Evolutionary conservation across 2,797 vertebrate genomes (phyloP).

Genomic region (Manis pentadactyla): DNA sequence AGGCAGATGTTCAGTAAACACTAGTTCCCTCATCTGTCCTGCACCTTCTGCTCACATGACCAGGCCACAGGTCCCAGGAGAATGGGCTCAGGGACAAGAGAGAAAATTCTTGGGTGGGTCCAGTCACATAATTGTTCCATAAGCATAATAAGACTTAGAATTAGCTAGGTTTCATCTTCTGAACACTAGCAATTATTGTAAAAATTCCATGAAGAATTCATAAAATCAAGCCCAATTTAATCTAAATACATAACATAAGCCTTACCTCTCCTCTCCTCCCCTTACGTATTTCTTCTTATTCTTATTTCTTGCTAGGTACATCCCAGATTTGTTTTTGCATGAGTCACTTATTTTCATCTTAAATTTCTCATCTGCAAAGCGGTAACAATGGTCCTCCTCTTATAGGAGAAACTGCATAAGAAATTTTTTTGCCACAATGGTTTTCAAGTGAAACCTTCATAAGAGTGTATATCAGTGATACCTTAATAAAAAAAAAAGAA

Average conservation of each 20-base stretch:
- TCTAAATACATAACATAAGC: neutral
- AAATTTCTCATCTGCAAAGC: neutral
- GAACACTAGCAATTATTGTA: neutral
- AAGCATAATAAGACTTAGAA: neutral
- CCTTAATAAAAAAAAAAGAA: neutral
- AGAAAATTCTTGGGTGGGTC: neutral
- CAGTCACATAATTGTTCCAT: neutral
- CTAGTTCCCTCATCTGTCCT: neutral
- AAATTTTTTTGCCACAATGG: no score
- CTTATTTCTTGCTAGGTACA: neutral
- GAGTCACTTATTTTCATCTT: neutral
- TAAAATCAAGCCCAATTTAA: neutral
- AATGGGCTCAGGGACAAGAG: neutral
- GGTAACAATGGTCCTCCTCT: neutral
- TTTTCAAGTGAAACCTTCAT: no score
- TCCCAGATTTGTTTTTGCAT: neutral
- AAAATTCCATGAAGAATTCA: slow-evolving; percentile 3
- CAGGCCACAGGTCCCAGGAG: neutral
- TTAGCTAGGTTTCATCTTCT: neutral
- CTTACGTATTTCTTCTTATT: neutral
- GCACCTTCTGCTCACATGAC: neutral
- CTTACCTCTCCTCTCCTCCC: neutral
- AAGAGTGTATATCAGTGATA: no score
- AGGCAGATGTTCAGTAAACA: neutral
- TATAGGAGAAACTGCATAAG: neutral